These are phyloP conservation scores for Micrastur ruficollis DNA, from an alignment of 2,797 vertebrate genomes.

Conservation along the genomic window DNA sequence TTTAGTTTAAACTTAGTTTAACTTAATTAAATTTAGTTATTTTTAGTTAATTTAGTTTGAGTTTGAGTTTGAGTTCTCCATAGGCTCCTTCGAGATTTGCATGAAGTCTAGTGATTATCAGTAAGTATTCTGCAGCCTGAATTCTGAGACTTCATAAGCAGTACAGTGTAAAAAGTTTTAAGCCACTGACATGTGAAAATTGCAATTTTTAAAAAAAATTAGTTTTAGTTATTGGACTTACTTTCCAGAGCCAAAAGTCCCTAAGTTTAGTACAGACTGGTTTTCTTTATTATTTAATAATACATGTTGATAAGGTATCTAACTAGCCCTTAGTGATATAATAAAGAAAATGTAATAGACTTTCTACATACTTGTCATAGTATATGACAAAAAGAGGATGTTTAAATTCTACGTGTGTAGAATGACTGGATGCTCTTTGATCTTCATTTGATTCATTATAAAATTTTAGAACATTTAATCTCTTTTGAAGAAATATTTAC, in stretches of 20 bases:
- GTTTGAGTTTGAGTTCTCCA: not conserved
- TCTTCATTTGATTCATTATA: not conserved
- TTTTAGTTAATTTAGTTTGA: not conserved
- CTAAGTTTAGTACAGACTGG: not conserved
- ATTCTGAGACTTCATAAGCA: not conserved
- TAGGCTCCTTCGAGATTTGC: not conserved
- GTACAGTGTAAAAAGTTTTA: not conserved
- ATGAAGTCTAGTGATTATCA: not conserved
- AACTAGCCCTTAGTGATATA: not conserved
- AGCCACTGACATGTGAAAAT: not conserved
- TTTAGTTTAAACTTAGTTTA: not conserved
- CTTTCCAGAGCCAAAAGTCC: not conserved
- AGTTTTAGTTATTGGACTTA: not conserved
- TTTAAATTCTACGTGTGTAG: not conserved
- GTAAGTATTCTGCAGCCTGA: not conserved
- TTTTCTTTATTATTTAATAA: not conserved
- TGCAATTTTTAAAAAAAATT: not conserved
- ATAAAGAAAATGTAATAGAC: not conserved
- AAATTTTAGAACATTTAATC: not conserved
- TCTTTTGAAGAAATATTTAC: not conserved
- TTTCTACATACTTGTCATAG: not conserved
- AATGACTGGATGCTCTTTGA: not conserved
- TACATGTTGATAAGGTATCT: not conserved
- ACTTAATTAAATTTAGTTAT: not conserved
- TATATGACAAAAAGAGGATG: not conserved